These are phyloP conservation scores for Eulemur albifrons DNA, from an alignment of 2,797 vertebrate genomes.

Conservation along the genomic window DNA sequence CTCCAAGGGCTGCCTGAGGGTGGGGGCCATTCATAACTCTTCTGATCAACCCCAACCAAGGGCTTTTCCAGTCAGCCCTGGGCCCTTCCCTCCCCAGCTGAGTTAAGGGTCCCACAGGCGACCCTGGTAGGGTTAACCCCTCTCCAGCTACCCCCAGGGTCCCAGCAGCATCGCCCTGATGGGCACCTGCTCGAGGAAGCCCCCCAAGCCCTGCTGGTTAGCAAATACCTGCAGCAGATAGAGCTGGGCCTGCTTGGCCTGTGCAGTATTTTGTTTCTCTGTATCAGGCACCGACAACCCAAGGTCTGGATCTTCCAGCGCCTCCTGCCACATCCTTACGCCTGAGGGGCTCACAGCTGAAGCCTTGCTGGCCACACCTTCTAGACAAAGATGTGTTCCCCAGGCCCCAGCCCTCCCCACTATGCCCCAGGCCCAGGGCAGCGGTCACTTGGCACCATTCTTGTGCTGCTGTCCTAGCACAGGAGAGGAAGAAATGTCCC, in stretches of 20 bases:
- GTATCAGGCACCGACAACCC: too few relatives aligned
- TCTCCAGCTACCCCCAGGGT: neutral
- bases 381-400: neutral
- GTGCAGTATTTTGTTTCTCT: neutral
- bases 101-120: too few relatives aligned
- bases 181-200: neutral
- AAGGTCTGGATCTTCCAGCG: neutral
- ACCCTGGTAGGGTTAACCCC: too few relatives aligned
- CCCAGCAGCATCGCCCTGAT: too few relatives aligned
- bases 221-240: neutral
- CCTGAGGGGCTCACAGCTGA: neutral
- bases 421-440: neutral
- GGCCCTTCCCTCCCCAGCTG: neutral
- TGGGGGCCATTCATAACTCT: too few relatives aligned
- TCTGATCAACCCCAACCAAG: neutral
- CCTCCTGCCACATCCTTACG: neutral
- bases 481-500: neutral
- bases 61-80: neutral
- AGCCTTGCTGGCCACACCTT: neutral
- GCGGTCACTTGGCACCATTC: neutral
- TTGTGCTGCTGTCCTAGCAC: neutral
- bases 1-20: neutral
- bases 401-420: neutral
- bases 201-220: neutral
- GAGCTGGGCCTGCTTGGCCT: neutral